A percentile compares a stretch with the other conserved stretches of the same genome.
Evolutionary conservation across 2,888 invertebrate genomes (phyloP).

Genomic region (Drosophila demipolita): DNA sequence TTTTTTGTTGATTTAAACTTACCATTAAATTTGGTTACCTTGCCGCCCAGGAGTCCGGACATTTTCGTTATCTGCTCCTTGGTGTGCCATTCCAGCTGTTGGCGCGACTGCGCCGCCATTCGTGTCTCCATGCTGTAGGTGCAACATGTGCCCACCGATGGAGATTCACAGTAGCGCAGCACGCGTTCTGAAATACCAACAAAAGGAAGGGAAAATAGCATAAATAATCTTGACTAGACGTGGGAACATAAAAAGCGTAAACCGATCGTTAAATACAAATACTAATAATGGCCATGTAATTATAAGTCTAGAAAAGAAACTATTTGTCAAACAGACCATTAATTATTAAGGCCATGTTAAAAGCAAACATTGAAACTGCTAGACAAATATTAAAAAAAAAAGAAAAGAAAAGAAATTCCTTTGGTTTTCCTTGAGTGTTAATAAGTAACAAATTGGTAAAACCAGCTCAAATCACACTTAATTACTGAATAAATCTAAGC

Average conservation of each 20-base stretch:
- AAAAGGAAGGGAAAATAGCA: not conserved
- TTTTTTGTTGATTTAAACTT: constrained; percentile 84
- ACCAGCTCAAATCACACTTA: not conserved
- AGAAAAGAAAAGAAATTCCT: no score
- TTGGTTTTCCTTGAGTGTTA: no score
- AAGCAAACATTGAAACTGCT: not conserved
- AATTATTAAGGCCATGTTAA: not conserved
- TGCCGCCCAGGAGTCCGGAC: constrained; percentile 90
- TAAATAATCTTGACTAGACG: not conserved
- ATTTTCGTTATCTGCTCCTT: constrained; percentile 91
- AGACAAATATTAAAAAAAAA: no score
- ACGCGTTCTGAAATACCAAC: constrained; percentile 78
- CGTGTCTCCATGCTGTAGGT: constrained; percentile 88
- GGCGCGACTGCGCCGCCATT: constrained; percentile 89
- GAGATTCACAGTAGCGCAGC: constrained; percentile 84
- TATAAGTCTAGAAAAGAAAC: not conserved
- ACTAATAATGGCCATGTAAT: not conserved
- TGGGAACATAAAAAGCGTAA: not conserved
- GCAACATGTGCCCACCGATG: constrained; percentile 86
- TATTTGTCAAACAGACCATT: not conserved
- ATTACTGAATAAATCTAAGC: not conserved
- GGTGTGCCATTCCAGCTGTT: constrained; percentile 91
- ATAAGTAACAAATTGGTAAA: not conserved
- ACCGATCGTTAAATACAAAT: not conserved
- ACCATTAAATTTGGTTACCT: constrained; percentile 95